Base-by-base conservation (phyloP, 2,888 invertebrate species). In the Shargacucullia verbasci region DNA sequence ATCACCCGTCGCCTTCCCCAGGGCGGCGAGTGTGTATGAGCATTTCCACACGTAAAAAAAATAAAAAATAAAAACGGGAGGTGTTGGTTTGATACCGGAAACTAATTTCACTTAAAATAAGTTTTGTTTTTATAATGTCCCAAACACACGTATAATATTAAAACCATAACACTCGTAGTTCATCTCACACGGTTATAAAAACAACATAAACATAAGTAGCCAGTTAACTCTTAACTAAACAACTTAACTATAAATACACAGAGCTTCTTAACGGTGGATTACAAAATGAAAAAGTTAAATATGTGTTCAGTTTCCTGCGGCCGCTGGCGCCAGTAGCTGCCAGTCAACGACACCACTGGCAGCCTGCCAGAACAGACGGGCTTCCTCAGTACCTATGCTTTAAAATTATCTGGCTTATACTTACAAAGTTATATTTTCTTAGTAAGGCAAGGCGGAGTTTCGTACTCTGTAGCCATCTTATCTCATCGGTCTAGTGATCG, bases 281-380 rank as follows among this genome's bases (percentile, higher is more conserved):
- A 50, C 13, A 48, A 43, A 43, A 40, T 31, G 2, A 68, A 56
- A 58, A 41, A 39, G 13, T n/a, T 27, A 59, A 63, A 57, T 64
- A 60, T 48, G 56, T 46, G 60, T 59, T 68, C 55, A 59, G 72
- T 65, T 77, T 76, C 75, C 72, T 66, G 63, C 58, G 49, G 12
- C 25, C 15, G 11, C 41, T 47, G 58, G 66, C 72, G 71, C 65
- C 57, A 53, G 64, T 57, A 35, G 39, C 49, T 39, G 43, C 15
- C 63, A 71, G 73, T 72, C 72, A 68, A 70, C 64, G 71, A 75
- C 71, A 62, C 35, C 15, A 6, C 54, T 77, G 77, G 77, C 76
- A 29, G n/a, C 12, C 12, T 54, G 73, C 77, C 77, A 77, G 57
- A 12, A 8, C 15, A n/a, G 15, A 41, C 37, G 63, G 44, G 52